A percentile compares a stretch with the other conserved stretches of the same genome.
These are phyloP conservation scores for Panthera leo DNA, from an alignment of 2,113 vertebrate species.

Conservation along the genomic window DNA sequence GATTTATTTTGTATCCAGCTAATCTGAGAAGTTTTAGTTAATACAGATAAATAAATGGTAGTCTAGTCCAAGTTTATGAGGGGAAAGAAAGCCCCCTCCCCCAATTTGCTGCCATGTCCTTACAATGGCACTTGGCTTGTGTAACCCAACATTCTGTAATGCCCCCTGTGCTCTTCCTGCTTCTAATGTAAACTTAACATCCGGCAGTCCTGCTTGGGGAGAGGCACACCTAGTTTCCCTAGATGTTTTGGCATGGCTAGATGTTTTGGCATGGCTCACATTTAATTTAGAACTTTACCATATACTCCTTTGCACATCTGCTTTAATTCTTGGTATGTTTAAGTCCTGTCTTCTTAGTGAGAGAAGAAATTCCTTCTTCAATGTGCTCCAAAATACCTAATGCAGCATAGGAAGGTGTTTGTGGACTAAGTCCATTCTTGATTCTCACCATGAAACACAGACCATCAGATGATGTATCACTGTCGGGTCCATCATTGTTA, in stretches of 20 bases:
- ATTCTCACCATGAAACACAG: not conserved
- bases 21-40: not conserved
- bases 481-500: not conserved
- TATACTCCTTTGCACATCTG: not conserved
- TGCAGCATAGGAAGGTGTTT: not conserved
- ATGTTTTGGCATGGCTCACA: not conserved
- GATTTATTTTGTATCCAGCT: not conserved
- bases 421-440: not conserved
- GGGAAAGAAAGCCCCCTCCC: not conserved
- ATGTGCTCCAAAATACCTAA: not conserved
- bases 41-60: not conserved
- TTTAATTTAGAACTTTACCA: not conserved
- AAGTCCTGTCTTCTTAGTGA: not conserved
- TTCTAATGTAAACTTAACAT: too few relatives aligned
- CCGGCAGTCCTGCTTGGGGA: too few relatives aligned
- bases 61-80: not conserved
- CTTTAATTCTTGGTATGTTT: not conserved
- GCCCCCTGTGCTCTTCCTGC: not conserved
- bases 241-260: not conserved
- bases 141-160: not conserved
- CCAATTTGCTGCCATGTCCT: not conserved
- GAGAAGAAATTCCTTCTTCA: not conserved
- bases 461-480: not conserved
- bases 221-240: not conserved
- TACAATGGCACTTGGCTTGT: not conserved